Evolutionary conservation across 1,140 invertebrate species (phyloP).

Genomic region (Drosophila lowei): DNA sequence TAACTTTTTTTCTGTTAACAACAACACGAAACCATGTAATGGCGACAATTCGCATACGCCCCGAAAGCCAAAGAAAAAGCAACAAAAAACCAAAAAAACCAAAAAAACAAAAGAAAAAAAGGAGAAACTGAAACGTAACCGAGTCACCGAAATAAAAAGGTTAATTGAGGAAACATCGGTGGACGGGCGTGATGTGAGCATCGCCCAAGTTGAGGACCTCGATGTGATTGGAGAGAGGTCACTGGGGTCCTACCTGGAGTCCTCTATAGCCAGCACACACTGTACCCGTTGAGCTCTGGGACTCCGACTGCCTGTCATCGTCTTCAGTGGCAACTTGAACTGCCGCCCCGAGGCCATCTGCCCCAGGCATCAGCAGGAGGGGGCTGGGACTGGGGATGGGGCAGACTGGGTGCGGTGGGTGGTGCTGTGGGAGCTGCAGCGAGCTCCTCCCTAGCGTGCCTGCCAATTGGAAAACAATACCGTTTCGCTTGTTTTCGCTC

Average conservation of each 20-base stretch:
- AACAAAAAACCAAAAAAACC: slow-evolving; percentile 11
- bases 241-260: slow-evolving; percentile 44
- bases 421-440: slow-evolving; percentile 11
- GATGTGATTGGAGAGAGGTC: slow-evolving; percentile 77
- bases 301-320: slow-evolving; percentile 58
- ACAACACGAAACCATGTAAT: slow-evolving; percentile 43
- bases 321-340: slow-evolving; percentile 76
- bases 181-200: slow-evolving; percentile 73
- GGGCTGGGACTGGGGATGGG: not conserved
- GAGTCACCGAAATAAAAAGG: slow-evolving; percentile 64
- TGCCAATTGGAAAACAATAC: slow-evolving; percentile 79
- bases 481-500: slow-evolving; percentile 74
- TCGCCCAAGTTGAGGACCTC: slow-evolving; percentile 69
- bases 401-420: not conserved
- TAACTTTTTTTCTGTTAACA: slow-evolving; percentile 5
- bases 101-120: slow-evolving; percentile 13
- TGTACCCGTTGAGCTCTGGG: slow-evolving; percentile 23
- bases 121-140: slow-evolving; percentile 41
- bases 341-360: slow-evolving; percentile 62
- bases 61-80: not conserved
- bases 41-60: slow-evolving; percentile 76
- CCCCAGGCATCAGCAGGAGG: slow-evolving; percentile 17
- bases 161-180: slow-evolving; percentile 79
- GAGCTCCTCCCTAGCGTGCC: slow-evolving; percentile 64
- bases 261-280: slow-evolving; percentile 33